Evolutionary conservation across 2,113 vertebrate genomes (phyloP).

Genomic region (Platichthys flesus): DNA sequence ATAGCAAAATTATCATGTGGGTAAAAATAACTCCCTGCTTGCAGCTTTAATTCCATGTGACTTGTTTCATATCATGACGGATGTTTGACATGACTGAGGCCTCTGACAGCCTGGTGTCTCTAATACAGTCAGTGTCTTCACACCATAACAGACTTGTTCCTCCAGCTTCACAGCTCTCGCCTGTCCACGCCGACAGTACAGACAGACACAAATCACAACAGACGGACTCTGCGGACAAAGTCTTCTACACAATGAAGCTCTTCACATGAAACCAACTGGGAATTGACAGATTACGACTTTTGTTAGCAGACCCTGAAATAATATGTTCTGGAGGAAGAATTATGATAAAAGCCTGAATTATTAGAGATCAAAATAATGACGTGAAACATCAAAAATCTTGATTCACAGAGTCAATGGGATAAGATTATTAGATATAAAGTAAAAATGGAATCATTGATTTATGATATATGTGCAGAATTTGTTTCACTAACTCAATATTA

Average conservation of each 20-base stretch:
- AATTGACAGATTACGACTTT: too few relatives aligned
- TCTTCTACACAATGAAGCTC: neutral
- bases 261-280: neutral
- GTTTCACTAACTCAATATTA: too few relatives aligned
- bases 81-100: constrained; percentile 10
- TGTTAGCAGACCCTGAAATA: too few relatives aligned
- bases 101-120: constrained; percentile 45
- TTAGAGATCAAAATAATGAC: too few relatives aligned
- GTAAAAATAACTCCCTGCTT: neutral
- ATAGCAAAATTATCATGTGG: neutral
- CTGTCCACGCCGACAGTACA: constrained; percentile 44
- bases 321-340: too few relatives aligned
- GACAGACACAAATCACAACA: constrained; percentile 33
- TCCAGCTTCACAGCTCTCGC: constrained; percentile 43
- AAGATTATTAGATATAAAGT: too few relatives aligned
- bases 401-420: too few relatives aligned
- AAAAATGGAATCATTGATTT: too few relatives aligned
- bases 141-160: constrained; percentile 72
- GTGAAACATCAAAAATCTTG: too few relatives aligned
- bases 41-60: neutral
- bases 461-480: too few relatives aligned
- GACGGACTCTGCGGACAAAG: constrained; percentile 42
- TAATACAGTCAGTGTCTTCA: constrained; percentile 62
- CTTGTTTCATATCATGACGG: neutral
- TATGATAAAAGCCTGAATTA: too few relatives aligned